Percentiles rank a stretch among this genome's conserved stretches.
These are phyloP conservation scores for Nephrotoma guestfalica DNA, from an alignment of 2,888 invertebrate genomes.

Conservation along the genomic window DNA sequence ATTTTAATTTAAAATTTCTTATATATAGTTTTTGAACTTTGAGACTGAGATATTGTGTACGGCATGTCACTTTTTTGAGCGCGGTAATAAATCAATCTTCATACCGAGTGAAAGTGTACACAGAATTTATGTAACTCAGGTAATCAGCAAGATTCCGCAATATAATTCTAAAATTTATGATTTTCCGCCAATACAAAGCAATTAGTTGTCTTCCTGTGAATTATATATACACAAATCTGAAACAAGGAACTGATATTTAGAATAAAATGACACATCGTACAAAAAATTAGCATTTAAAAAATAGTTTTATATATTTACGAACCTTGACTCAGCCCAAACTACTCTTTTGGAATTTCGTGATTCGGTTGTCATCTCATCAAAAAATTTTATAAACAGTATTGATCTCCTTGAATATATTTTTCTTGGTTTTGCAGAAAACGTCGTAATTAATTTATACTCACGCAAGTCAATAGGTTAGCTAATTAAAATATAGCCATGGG, in stretches of 20 bases:
- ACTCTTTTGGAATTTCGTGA: neutral
- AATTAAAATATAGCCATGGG: neutral
- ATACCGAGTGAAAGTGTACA: neutral
- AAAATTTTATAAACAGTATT: neutral
- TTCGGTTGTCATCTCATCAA: neutral
- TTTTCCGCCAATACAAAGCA: neutral
- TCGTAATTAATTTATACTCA: neutral
- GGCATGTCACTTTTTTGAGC: neutral
- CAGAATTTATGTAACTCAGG: neutral
- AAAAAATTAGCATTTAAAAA: neutral
- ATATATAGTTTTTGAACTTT: neutral
- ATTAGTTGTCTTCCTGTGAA: neutral
- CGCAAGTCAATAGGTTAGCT: neutral
- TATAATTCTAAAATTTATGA: neutral
- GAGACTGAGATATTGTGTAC: neutral
- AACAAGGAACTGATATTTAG: neutral
- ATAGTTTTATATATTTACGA: neutral
- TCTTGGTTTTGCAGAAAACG: neutral
- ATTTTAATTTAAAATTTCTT: neutral
- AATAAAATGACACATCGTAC: neutral
- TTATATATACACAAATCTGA: neutral
- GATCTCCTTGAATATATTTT: neutral
- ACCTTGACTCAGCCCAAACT: neutral
- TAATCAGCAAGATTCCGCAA: neutral
- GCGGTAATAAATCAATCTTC: too few species aligned